Base-by-base conservation (phyloP, 64 coral and sea anemone genomes). In the Anthopleura sola region DNA sequence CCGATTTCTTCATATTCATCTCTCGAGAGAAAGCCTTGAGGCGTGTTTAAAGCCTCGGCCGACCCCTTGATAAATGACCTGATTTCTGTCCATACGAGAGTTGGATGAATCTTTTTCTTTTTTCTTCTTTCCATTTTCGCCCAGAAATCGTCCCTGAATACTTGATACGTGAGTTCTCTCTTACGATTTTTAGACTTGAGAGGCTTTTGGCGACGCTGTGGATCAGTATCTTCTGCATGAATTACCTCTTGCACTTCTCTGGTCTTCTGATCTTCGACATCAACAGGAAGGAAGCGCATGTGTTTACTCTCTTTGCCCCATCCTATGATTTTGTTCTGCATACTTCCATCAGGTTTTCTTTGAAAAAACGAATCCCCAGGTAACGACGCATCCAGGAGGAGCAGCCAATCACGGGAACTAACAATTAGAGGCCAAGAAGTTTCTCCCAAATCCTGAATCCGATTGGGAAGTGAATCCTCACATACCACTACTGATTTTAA, bases 371-470 rank as follows among this genome's bases (percentile, higher is more conserved):
- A 71, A 36, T 71, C 71, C 17, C 83, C 85, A 57, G 91, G 92
- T 19, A 98, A 78, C 4, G 95, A 98, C 20, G 92, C 92, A 94
- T 98, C 95, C 76, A 98, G 69, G 37, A 94, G 81, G 10, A 98
- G 74, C 49, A 98, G 78, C 86, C 86, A 98, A 37, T 93, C 90
- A 37, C 95, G 95, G 39, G 95, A 98, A 86, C 74, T 91, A 40
- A 98, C 90, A 34, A 98, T 94, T 17, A 98, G 50, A 21, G 95
- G 95, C 95, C 95, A 98, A 7, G 92, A 86, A 78, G 86, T 71
- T 31, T 98, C 95, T 57, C 66, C 83, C 10, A 98, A 68, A 32
- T 94, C 83, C 55, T 93, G 88, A 60, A 92, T 81, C 39, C 85
- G 85, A 28, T 69, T 62, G 16, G 88, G 82, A 32, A 89, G 47